phyloP scores from a whole-genome alignment of 2,888 invertebrate species.

The Pomacea canaliculata region DNA sequence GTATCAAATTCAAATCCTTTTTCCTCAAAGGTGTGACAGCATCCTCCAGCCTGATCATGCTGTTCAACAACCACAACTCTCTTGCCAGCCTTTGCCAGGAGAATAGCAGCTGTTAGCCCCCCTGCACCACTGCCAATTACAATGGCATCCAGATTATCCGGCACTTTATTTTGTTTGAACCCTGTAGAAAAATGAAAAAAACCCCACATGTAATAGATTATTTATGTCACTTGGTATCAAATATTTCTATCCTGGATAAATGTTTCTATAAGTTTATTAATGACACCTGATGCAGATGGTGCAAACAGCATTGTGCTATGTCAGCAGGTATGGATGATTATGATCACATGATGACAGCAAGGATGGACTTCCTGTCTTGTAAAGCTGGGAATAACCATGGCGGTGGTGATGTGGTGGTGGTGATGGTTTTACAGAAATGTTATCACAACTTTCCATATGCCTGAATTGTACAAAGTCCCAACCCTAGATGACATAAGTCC shows the following conservation, averaged over 20 bases:
- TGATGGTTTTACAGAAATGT: too few relatives aligned
- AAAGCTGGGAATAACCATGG: too few relatives aligned
- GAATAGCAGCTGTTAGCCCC: conserved; percentile 64
- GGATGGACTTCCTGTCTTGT: neutral
- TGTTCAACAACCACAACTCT: conserved; percentile 70
- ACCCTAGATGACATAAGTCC: too few relatives aligned
- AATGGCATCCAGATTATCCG: conserved; percentile 66
- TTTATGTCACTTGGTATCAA: neutral
- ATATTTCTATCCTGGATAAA: neutral
- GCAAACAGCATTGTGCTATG: neutral
- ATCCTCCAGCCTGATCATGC: conserved; percentile 70
- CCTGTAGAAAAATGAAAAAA: conserved; percentile 43
- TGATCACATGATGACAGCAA: neutral
- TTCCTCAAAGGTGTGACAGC: conserved; percentile 70
- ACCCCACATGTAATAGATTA: neutral
- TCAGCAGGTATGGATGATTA: neutral
- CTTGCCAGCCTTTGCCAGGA: conserved; percentile 67
- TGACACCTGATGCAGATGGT: neutral
- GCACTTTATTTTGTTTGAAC: conserved; percentile 58
- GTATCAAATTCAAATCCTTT: conserved; percentile 71
- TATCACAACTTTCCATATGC: too few relatives aligned
- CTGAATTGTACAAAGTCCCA: too few relatives aligned
- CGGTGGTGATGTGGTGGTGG: too few relatives aligned
- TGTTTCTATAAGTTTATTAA: too few relatives aligned
- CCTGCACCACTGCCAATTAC: conserved; percentile 70